Base-by-base conservation (phyloP, 1,140 invertebrate genomes). In the Saccostrea glomerata region DNA sequence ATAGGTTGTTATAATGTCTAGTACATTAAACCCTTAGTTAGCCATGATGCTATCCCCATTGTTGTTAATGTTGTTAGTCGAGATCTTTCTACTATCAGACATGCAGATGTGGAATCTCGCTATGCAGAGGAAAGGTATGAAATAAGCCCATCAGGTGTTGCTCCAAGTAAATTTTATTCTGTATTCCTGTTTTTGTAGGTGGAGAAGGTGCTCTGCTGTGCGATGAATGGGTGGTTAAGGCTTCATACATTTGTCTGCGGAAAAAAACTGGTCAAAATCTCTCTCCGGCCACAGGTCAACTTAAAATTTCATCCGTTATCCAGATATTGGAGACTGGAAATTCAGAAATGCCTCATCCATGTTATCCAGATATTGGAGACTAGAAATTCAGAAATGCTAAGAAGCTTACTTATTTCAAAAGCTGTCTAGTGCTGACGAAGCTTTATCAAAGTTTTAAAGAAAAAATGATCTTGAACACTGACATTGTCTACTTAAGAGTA, bases 161-260 rank as follows among this genome's bases (percentile, higher is more conserved):
- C 77, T 30, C 92, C 90, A 15, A 90, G 82, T n/a, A 92, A 60
- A n/a, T 88, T 82, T 88, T 92, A 90, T 7, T 90, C 86, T 30
- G 86, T 91, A 73, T 91, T 91, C 66, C 90, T 86, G 83, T 94
- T 93, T 84, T 93, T 94, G 88, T 93, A 92, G 0, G 91, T 90
- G 25, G 91, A 93, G 87, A 93, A 94, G 7, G 92, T 92, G 82
- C 90, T 89, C 84, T 93, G 92, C 86, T 94, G 92, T 36, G 91
- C 88, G 73, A 73, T 88, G 77, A 90, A n/a, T n/a, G n/a, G n/a
- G 90, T 87, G 88, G 86, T 55, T 70, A 86, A 47, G 88, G 89
- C 70, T 89, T 89, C 86, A 89, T 87, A 94, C 93, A 36, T 88
- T 88, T 84, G 88, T 83, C 82, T 93, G 93, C 90, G 89, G 90